These are phyloP conservation scores for Heliangelus exortis DNA, from an alignment of 2,797 vertebrate genomes.

Conservation along the genomic window DNA sequence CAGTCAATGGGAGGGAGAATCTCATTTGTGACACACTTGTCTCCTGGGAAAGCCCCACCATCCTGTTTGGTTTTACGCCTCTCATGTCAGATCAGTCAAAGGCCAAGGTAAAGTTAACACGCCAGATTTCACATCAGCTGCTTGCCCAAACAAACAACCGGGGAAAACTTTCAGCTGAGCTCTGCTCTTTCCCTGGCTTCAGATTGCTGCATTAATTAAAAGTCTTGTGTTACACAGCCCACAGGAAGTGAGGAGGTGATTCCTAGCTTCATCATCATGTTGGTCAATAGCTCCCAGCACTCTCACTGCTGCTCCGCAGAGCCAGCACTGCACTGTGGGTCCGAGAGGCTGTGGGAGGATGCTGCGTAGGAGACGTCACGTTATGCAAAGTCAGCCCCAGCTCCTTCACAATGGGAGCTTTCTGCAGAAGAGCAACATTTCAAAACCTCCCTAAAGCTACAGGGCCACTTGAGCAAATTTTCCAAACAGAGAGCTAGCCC, in stretches of 20 bases:
- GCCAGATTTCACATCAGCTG: constrained; percentile 21
- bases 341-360: constrained; percentile 49
- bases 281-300: constrained; percentile 47
- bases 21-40: not conserved
- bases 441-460: constrained; percentile 30
- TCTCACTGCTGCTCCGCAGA: not conserved
- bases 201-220: constrained; percentile 49
- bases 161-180: constrained; percentile 46
- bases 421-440: not conserved
- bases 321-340: not conserved
- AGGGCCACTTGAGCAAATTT: not conserved
- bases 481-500: not conserved
- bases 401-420: constrained; percentile 47
- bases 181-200: not conserved
- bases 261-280: not conserved
- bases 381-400: constrained; percentile 36
- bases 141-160: constrained; percentile 2
- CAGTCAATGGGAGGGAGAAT: not conserved
- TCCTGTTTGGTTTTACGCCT: constrained; percentile 47
- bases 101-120: not conserved
- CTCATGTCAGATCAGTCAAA: constrained; percentile 39
- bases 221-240: constrained; percentile 32
- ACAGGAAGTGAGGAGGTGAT: constrained; percentile 55
- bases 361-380: not conserved
- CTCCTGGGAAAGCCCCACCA: not conserved